These are phyloP conservation scores for Hoplostethus mediterraneus DNA, from an alignment of 2,797 vertebrate genomes.

Conservation along the genomic window DNA sequence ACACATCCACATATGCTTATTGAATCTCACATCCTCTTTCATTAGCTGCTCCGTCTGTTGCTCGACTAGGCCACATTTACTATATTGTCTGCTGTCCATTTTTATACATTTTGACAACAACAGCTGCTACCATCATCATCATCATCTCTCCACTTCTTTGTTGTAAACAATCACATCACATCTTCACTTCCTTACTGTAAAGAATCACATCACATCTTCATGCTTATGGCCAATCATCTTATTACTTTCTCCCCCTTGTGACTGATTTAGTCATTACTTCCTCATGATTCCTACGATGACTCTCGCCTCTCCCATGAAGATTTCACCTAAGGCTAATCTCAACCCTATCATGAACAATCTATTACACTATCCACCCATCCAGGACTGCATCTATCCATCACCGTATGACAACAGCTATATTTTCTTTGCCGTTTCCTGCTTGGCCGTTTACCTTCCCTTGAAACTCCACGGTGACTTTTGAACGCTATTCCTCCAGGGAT, in stretches of 20 bases:
- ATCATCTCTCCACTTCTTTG: slow-evolving; percentile 43
- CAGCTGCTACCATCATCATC: slow-evolving; percentile 54
- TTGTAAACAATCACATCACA: slow-evolving; percentile 25
- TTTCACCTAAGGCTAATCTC: slow-evolving; percentile 53
- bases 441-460: slow-evolving; percentile 50
- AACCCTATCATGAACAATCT: slow-evolving; percentile 54
- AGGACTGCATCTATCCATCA: slow-evolving; percentile 61
- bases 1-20: not conserved
- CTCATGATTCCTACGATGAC: slow-evolving; percentile 45
- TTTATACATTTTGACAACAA: slow-evolving; percentile 61
- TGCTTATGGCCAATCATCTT: slow-evolving; percentile 52
- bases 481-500: slow-evolving; percentile 87
- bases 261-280: slow-evolving; percentile 68
- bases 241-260: slow-evolving; percentile 57
- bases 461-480: slow-evolving; percentile 53
- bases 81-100: slow-evolving; percentile 41
- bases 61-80: slow-evolving; percentile 46
- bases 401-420: slow-evolving; percentile 15
- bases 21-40: slow-evolving; percentile 25
- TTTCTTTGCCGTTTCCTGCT: slow-evolving; percentile 14
- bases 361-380: slow-evolving; percentile 38
- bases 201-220: slow-evolving; percentile 59
- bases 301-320: slow-evolving; percentile 61
- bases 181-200: slow-evolving; percentile 46
- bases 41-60: slow-evolving; percentile 46